Conservation (phyloP, 2,113 vertebrate genomes). For the Platysteira castanea region DNA sequence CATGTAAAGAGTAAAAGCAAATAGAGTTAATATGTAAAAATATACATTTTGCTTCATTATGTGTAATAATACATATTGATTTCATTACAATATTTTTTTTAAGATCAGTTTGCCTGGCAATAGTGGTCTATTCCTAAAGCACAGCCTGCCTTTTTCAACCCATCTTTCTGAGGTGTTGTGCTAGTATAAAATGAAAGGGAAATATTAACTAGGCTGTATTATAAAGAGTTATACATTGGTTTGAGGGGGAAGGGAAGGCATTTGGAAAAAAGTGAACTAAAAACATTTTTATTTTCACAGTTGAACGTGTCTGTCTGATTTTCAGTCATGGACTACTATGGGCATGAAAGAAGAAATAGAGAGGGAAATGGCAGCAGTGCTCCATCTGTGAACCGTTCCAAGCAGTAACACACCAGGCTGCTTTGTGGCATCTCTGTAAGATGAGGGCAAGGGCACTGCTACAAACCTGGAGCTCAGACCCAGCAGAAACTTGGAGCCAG, state of each 20-base stretch:
- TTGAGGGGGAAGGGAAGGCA: fast-evolving
- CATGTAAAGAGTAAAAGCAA: constrained; percentile 60
- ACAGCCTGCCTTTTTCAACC: not conserved
- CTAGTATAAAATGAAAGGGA: not conserved
- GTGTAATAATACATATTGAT: constrained; percentile 59
- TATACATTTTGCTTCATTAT: constrained; percentile 61
- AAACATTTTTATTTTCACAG: constrained; percentile 1
- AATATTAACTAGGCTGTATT: not conserved
- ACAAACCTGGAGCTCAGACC: not conserved
- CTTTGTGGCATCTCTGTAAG: not conserved
- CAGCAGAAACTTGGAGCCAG: not conserved
- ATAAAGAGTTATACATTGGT: not conserved
- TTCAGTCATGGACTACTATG: not conserved
- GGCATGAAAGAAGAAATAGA: not conserved
- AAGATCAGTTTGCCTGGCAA: constrained; percentile 37
- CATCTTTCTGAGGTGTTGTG: not conserved
- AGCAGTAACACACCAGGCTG: not conserved
- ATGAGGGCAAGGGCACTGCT: not conserved
- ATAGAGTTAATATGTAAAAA: constrained; percentile 61
- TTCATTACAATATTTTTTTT: constrained; percentile 40
- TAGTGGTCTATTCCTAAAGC: not conserved
- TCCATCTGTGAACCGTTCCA: not conserved
- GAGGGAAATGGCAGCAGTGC: not conserved
- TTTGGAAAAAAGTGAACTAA: not conserved
- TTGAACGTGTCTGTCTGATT: not conserved